Conservation (phyloP, 2,888 invertebrate species). For the Spodoptera exigua region DNA sequence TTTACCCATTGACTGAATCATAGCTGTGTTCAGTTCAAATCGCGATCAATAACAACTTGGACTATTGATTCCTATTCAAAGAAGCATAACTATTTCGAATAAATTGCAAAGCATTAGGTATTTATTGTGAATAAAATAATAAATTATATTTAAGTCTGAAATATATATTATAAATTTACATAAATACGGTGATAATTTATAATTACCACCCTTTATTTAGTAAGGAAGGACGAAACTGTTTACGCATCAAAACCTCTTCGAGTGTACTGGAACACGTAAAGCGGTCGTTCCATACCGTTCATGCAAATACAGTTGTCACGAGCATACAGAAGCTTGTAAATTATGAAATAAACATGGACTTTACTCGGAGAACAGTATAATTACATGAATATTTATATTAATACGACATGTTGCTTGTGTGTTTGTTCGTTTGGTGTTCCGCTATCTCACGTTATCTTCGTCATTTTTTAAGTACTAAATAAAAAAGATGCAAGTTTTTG, state of each 20-base stretch:
- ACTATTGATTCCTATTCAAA: too few species aligned
- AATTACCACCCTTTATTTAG: neutral
- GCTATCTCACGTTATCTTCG: too few species aligned
- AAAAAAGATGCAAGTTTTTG: too few species aligned
- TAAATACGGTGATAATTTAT: neutral
- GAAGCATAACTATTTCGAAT: too few species aligned
- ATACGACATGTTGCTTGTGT: neutral
- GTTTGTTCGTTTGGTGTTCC: too few species aligned
- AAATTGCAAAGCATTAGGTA: too few species aligned
- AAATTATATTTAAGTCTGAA: too few species aligned
- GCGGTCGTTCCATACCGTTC: conserved; percentile 5
- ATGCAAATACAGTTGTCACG: conserved; percentile 17
- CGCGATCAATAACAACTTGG: too few species aligned
- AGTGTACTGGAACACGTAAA: conserved; percentile 6
- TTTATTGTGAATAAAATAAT: too few species aligned
- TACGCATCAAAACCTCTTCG: conserved; percentile 14
- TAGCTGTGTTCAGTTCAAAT: too few species aligned
- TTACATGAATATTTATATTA: conserved; percentile 1
- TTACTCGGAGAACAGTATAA: neutral
- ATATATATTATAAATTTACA: neutral
- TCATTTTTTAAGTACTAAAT: too few species aligned
- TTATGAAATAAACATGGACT: conserved; percentile 22
- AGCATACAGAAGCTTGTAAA: conserved; percentile 14
- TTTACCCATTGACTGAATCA: too few species aligned
- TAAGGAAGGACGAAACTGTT: conserved; percentile 1